Percentiles rank a stretch among this genome's conserved stretches.
These are phyloP conservation scores for Prosapia bicincta DNA, from an alignment of 2,888 invertebrate genomes.

Conservation along the genomic window DNA sequence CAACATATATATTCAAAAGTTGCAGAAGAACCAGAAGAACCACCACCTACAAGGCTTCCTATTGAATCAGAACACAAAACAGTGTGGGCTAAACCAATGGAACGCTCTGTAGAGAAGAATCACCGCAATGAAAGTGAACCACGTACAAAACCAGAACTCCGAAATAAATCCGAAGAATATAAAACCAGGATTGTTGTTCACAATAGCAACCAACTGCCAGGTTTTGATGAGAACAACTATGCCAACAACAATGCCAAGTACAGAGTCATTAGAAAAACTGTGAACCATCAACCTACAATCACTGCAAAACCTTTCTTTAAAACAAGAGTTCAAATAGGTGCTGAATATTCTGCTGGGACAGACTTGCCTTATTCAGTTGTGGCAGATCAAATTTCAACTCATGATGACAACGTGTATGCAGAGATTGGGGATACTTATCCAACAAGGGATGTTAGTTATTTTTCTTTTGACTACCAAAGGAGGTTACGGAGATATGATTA, in stretches of 20 bases:
- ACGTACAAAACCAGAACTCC: background rate
- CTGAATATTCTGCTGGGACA: conserved; percentile 26
- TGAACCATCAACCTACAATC: conserved; percentile 13
- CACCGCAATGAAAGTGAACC: background rate
- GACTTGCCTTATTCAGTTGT: conserved; percentile 48
- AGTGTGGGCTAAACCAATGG: conserved; percentile 20
- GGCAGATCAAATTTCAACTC: conserved; percentile 37
- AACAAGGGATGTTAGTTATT: conserved; percentile 19
- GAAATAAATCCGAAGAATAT: conserved; percentile 10
- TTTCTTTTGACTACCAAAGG: conserved; percentile 25
- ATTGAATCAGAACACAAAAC: conserved; percentile 20
- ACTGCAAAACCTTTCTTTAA: conserved; percentile 33
- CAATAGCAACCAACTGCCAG: conserved; percentile 4
- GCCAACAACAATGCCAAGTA: conserved; percentile 26
- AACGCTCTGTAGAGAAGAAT: background rate
- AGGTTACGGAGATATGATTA: conserved; percentile 23
- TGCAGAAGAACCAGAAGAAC: conserved; percentile 17
- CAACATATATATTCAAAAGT: conserved; percentile 27
- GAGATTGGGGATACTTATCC: conserved; percentile 45
- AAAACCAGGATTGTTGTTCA: conserved; percentile 22
- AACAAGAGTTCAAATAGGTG: conserved; percentile 32
- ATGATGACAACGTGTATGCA: conserved; percentile 46
- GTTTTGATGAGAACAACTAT: conserved; percentile 24
- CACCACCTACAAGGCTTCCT: conserved; percentile 6
- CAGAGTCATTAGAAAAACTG: conserved; percentile 31